phyloP scores from a whole-genome alignment of 2,888 invertebrate species.

The Scaeva pyrastri region DNA sequence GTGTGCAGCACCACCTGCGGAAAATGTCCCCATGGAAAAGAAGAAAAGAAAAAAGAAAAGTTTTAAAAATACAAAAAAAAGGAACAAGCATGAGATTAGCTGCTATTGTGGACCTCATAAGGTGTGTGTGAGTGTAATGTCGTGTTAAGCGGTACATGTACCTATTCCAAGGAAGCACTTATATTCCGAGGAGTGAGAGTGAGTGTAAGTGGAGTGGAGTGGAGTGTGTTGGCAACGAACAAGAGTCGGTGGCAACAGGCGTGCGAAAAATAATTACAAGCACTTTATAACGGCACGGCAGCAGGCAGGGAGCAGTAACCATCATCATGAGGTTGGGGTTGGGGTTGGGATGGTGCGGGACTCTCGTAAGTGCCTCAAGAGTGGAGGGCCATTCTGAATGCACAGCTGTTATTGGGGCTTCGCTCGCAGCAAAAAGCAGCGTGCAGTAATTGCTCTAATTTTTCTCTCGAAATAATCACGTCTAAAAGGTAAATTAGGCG shows the following conservation, averaged over 20 bases:
- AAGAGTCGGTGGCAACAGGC: slow-evolving; percentile 31
- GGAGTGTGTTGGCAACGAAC: not conserved
- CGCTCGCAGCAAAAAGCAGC: slow-evolving; percentile 15
- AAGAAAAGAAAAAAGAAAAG: slow-evolving; percentile 29
- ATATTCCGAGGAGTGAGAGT: slow-evolving; percentile 42
- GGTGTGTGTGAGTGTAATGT: slow-evolving; percentile 32
- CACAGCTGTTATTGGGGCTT: slow-evolving; percentile 47
- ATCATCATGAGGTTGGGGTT: not conserved
- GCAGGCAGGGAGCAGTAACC: not conserved
- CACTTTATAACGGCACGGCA: slow-evolving; percentile 52
- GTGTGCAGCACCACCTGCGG: slow-evolving; percentile 87
- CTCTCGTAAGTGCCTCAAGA: slow-evolving; percentile 5
- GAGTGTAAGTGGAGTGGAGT: too few species aligned
- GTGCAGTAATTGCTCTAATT: slow-evolving; percentile 70
- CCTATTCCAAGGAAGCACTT: slow-evolving; percentile 59
- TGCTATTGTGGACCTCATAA: slow-evolving; percentile 38
- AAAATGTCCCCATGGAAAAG: slow-evolving; percentile 43
- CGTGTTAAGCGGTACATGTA: slow-evolving; percentile 21
- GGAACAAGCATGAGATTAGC: slow-evolving; percentile 66
- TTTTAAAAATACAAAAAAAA: slow-evolving; percentile 31
- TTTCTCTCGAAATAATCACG: slow-evolving; percentile 73
- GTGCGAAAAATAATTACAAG: slow-evolving; percentile 72
- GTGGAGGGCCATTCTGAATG: slow-evolving; percentile 17
- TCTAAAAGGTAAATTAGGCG: slow-evolving; percentile 72
- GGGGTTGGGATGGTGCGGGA: not conserved